A percentile compares a stretch with the other conserved stretches of the same genome.
phyloP scores from a whole-genome alignment of 2,888 invertebrate genomes.

The Mythimna pallens region DNA sequence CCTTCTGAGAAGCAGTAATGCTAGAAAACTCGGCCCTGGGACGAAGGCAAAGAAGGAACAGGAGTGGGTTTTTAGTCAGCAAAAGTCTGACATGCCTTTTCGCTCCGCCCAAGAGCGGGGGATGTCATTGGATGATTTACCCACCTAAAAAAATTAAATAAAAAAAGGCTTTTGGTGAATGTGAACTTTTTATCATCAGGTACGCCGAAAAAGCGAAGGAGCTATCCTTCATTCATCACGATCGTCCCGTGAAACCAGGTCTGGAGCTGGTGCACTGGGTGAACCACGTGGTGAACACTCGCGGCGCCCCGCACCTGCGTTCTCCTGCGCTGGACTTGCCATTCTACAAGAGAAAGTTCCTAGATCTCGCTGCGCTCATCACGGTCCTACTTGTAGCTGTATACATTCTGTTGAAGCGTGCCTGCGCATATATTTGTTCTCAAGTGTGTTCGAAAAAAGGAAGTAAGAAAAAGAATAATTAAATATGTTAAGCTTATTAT shows the following conservation, averaged over 20 bases:
- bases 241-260: slow-evolving; percentile 88
- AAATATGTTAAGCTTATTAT: too few relatives aligned
- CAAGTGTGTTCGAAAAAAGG: slow-evolving; percentile 14
- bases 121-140: too few relatives aligned
- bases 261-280: slow-evolving; percentile 92
- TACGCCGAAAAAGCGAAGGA: slow-evolving; percentile 62
- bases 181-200: slow-evolving; percentile 42
- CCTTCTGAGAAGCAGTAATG: too few relatives aligned
- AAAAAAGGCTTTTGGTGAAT: background rate
- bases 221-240: slow-evolving; percentile 63
- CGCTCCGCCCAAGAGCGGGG: too few relatives aligned
- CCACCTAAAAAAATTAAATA: too few relatives aligned
- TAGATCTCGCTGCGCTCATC: slow-evolving; percentile 58
- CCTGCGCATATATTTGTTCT: slow-evolving; percentile 13
- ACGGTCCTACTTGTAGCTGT: slow-evolving; percentile 3
- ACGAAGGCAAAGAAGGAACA: too few relatives aligned
- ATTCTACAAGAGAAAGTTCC: slow-evolving; percentile 71
- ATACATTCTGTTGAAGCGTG: slow-evolving; percentile 20
- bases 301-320: slow-evolving; percentile 86
- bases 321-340: slow-evolving; percentile 64
- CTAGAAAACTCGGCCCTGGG: too few relatives aligned
- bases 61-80: too few relatives aligned
- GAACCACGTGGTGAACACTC: slow-evolving; percentile 90
- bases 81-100: too few relatives aligned
- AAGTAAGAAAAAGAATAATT: slow-evolving; percentile 41